Evolutionary conservation across 2,113 vertebrate species (phyloP).

Genomic region (Mus musculus): GRCm39 chr3:85396501-85397000

Average conservation of each 20-base stretch:
- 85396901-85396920: too few relatives aligned
- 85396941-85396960: background rate
- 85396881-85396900: too few relatives aligned
- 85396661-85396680: too few relatives aligned
- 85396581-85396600: background rate
- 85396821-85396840: background rate
- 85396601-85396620: background rate
- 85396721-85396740: background rate
- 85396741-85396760: background rate
- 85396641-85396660: background rate
- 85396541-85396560: background rate
- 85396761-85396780: background rate
- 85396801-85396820: background rate
- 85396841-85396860: rapidly evolving
- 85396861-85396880: background rate
- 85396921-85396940: background rate
- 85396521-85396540: background rate
- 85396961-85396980: too few relatives aligned
- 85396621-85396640: background rate
- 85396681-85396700: background rate
- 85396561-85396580: too few relatives aligned
- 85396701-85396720: background rate
- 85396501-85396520: background rate
- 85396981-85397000: background rate
- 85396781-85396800: background rate